Evolutionary conservation across 2,113 vertebrate genomes (phyloP).

Genomic region (Eudyptes chrysolophus): DNA sequence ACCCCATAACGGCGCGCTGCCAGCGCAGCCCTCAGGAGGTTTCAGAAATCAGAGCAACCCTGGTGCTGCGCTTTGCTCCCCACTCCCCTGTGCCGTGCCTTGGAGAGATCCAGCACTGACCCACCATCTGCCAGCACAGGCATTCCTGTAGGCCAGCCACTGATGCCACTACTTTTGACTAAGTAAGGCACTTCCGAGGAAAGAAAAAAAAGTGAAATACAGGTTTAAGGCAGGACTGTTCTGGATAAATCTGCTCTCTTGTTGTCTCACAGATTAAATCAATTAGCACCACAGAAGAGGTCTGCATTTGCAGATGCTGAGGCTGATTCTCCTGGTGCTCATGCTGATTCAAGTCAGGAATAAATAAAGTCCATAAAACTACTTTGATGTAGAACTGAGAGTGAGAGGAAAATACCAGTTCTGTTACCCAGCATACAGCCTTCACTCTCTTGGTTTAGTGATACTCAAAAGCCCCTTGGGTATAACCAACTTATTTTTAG

Average conservation of each 20-base stretch:
- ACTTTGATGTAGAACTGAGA: neutral
- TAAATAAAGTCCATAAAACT: neutral
- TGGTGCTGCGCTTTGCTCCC: neutral
- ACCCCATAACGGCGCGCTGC: accelerated
- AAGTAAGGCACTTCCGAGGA: neutral
- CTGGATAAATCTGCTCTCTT: neutral
- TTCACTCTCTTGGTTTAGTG: neutral
- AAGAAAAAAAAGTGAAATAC: neutral
- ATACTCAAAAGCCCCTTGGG: neutral
- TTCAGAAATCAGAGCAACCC: neutral
- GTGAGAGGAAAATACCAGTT: neutral
- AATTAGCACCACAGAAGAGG: neutral
- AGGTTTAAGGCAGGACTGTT: neutral
- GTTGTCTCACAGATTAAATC: neutral
- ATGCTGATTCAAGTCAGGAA: neutral
- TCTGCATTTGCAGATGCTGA: neutral
- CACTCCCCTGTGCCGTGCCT: neutral
- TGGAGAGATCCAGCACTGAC: neutral
- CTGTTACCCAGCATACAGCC: neutral
- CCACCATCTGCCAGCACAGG: neutral
- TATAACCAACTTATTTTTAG: slow-evolving; percentile 40
- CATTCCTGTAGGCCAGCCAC: neutral
- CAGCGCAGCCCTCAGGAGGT: neutral
- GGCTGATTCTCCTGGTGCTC: neutral
- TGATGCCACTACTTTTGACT: neutral